Evolutionary conservation across 2,113 vertebrate species (phyloP), one percentile per base, ranked within the genome.

Genomic region (Malaclemys terrapin): DNA sequence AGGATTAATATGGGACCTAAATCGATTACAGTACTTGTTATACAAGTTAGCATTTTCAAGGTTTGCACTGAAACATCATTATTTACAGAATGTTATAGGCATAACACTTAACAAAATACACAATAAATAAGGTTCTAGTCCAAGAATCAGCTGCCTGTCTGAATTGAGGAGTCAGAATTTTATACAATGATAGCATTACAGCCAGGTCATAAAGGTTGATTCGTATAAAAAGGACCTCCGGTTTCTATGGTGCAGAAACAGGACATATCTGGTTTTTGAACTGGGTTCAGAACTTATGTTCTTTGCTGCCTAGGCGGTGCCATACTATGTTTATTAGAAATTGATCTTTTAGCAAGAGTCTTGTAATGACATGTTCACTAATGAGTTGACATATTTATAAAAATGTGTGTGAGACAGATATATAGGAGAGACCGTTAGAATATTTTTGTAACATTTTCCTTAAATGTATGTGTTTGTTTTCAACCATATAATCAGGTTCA

Each of bases 401-500:
- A 50, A 54, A 22, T 17, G 1, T 54, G 2, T 54, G 19, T 53
- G 35, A 35, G 24, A 27, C 29, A 78, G 80, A 56, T 3, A 5
- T 69, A 16, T 54, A 72, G 25, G 76, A 86, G 88, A 62, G 78
- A 54, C 79, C 87, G 81, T 57, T 90, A 6, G 82, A 53, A 29
- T 75, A 42, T 11, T 83, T 3, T 62, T 85, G 82, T 90, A 90
- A 29, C 82, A 31, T 75, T 94, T 95, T 93, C 42, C 42, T 94
- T 85, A 94, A 94, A 72, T 80, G 56, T 75, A 89, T 25, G 1
- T 82, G 80, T 56, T 93, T 10, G 95, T 45, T 96, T 80, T 89
- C 87, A 87, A 93, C 81, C 93, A 90, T 95, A 95, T 83, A 54
- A 50, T 54, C 98, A 99, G 99, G 99, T 99, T 98, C 99, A 99